phyloP scores from a whole-genome alignment of 37 sponge, comb jelly and placozoan genomes.

The Tethya wilhelma region DNA sequence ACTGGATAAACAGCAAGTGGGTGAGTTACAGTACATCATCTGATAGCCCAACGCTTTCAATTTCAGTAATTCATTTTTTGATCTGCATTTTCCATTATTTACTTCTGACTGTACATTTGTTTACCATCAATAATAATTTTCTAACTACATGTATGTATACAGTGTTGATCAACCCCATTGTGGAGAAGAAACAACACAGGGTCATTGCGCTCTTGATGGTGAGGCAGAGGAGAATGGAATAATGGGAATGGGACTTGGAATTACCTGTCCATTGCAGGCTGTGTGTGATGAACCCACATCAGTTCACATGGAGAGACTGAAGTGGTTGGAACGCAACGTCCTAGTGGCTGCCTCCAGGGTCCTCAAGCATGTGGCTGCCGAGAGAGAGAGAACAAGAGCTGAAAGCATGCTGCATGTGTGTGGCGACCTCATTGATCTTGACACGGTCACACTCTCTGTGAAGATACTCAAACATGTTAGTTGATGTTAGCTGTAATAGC shows the following conservation, averaged over 20 bases:
- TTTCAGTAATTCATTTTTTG: neutral
- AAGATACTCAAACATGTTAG: constrained; percentile 72
- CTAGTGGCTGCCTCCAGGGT: constrained; percentile 50
- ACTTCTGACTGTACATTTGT: too few relatives aligned
- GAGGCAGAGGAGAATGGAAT: neutral
- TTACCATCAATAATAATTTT: too few relatives aligned
- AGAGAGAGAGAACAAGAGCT: constrained; percentile 30
- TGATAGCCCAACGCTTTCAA: neutral
- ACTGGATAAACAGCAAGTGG: constrained; percentile 27
- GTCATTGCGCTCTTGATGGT: constrained; percentile 53
- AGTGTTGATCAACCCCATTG: constrained; percentile 41
- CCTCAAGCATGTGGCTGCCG: constrained; percentile 25
- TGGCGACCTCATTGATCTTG: constrained; percentile 71
- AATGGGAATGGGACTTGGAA: neutral
- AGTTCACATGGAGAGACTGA: constrained; percentile 33
- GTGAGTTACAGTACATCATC: too few relatives aligned
- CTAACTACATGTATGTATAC: neutral
- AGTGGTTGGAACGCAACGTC: constrained; percentile 49
- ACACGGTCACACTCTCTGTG: constrained; percentile 31
- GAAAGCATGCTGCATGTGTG: constrained; percentile 59
- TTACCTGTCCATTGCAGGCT: constrained; percentile 43
- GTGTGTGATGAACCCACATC: constrained; percentile 43
- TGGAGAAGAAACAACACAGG: constrained; percentile 31
- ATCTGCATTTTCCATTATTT: too few relatives aligned
- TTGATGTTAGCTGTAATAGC: neutral